phyloP scores from a whole-genome alignment of 2,113 vertebrate species.

The Brachyhypopomus gauderio region DNA sequence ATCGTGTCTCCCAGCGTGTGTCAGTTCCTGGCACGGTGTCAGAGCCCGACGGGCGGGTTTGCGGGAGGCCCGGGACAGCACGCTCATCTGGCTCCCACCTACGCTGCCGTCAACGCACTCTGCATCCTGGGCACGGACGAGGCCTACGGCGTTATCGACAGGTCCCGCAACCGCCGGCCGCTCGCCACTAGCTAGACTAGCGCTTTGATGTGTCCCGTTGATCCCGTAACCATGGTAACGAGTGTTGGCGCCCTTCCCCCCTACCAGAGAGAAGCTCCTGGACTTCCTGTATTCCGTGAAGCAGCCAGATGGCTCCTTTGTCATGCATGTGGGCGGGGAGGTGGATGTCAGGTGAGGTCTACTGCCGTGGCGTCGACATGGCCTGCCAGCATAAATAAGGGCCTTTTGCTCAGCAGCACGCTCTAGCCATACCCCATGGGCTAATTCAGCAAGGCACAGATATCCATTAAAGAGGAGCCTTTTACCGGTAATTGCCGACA shows the following conservation, averaged over 20 bases:
- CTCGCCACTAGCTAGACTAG: neutral
- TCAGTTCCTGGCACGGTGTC: slow-evolving; percentile 88
- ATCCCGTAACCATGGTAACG: slow-evolving; percentile 15
- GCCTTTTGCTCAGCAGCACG: neutral
- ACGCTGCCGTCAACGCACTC: slow-evolving; percentile 90
- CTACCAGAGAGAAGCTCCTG: slow-evolving; percentile 91
- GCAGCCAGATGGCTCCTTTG: slow-evolving; percentile 92
- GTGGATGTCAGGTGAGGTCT: slow-evolving; percentile 92
- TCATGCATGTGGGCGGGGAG: slow-evolving; percentile 94
- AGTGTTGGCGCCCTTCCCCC: slow-evolving; percentile 25
- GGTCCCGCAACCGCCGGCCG: slow-evolving; percentile 69
- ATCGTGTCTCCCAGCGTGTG: slow-evolving; percentile 79
- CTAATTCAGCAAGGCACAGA: neutral
- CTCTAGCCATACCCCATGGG: slow-evolving; percentile 11
- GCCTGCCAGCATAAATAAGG: neutral
- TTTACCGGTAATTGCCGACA: slow-evolving; percentile 13
- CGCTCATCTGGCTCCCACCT: slow-evolving; percentile 94
- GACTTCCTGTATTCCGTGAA: slow-evolving; percentile 88
- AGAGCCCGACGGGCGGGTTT: slow-evolving; percentile 88
- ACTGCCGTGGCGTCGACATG: slow-evolving; percentile 29
- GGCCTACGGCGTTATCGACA: slow-evolving; percentile 87
- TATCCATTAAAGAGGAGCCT: slow-evolving; percentile 3
- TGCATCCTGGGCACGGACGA: slow-evolving; percentile 95
- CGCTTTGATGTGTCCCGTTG: neutral
- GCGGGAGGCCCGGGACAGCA: slow-evolving; percentile 90